A percentile compares a stretch with the other conserved stretches of the same genome.
Conservation (phyloP, 2,888 invertebrate species). For the Molanna angustata region DNA sequence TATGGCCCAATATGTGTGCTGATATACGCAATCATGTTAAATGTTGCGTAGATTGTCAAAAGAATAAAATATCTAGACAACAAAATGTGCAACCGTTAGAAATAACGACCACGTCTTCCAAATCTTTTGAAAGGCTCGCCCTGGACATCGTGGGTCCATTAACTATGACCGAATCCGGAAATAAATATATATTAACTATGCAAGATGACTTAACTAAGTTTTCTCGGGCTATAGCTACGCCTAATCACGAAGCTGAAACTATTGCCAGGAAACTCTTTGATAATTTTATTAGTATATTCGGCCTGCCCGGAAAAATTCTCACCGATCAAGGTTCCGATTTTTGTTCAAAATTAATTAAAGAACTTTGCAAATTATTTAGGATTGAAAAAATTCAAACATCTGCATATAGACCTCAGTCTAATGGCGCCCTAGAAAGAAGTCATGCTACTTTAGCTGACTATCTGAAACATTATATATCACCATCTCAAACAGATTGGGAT, state of each 20-base stretch:
- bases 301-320: slow-evolving; percentile 39
- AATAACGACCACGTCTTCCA: slow-evolving; percentile 36
- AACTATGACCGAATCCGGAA: slow-evolving; percentile 33
- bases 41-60: slow-evolving; percentile 36
- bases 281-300: slow-evolving; percentile 38
- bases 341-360: slow-evolving; percentile 37
- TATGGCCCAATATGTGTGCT: slow-evolving; percentile 37
- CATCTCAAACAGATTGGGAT: slow-evolving; percentile 3
- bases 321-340: slow-evolving; percentile 42
- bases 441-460: slow-evolving; percentile 35
- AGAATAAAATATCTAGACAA: slow-evolving; percentile 34
- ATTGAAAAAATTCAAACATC: slow-evolving; percentile 36
- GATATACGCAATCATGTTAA: slow-evolving; percentile 37
- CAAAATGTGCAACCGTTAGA: slow-evolving; percentile 36
- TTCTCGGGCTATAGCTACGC: slow-evolving; percentile 34
- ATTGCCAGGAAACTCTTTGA: slow-evolving; percentile 36
- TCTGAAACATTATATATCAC: slow-evolving; percentile 1
- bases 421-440: slow-evolving; percentile 37
- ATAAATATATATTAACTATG: slow-evolving; percentile 35
- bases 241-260: slow-evolving; percentile 37
- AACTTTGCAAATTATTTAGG: slow-evolving; percentile 37
- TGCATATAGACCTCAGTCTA: slow-evolving; percentile 38
- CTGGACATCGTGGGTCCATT: slow-evolving; percentile 37
- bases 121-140: slow-evolving; percentile 36
- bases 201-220: slow-evolving; percentile 37